phyloP scores from a whole-genome alignment of 2,888 invertebrate species.

The Lasioglossum calceatum region DNA sequence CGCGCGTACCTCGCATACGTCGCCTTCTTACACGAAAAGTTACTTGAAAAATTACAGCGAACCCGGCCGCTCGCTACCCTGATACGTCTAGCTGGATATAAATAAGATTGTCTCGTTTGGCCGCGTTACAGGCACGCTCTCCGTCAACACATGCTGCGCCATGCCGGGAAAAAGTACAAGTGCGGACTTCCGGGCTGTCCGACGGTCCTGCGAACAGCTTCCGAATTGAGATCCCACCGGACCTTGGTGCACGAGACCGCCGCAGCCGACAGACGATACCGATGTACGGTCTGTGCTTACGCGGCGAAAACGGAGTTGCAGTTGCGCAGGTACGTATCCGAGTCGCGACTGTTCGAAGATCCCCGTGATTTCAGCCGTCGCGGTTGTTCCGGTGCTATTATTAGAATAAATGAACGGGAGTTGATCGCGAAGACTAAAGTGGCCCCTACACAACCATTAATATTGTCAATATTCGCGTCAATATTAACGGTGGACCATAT shows the following conservation, averaged over 20 bases:
- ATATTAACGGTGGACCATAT: too few relatives aligned
- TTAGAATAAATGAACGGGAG: too few relatives aligned
- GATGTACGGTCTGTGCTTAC: slow-evolving; percentile 86
- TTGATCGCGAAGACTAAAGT: too few relatives aligned
- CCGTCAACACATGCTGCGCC: slow-evolving; percentile 87
- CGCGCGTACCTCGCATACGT: slow-evolving; percentile 67
- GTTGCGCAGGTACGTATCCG: slow-evolving; percentile 84
- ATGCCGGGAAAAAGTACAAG: slow-evolving; percentile 86
- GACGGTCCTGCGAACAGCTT: slow-evolving; percentile 86
- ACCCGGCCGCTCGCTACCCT: not conserved
- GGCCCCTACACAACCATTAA: too few relatives aligned
- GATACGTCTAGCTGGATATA: not conserved
- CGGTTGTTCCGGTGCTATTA: not conserved
- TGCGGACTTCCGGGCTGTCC: slow-evolving; percentile 87
- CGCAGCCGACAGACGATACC: slow-evolving; percentile 85
- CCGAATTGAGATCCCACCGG: slow-evolving; percentile 86
- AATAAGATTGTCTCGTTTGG: not conserved
- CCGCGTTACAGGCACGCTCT: slow-evolving; percentile 85
- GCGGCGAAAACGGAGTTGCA: slow-evolving; percentile 82
- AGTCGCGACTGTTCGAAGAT: not conserved
- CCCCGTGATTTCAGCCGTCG: not conserved
- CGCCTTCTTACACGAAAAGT: slow-evolving; percentile 68
- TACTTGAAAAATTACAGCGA: slow-evolving; percentile 51
- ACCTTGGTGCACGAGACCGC: slow-evolving; percentile 85
- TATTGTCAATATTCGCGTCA: too few relatives aligned